These are phyloP conservation scores for Setophaga coronata DNA, from an alignment of 2,113 vertebrate species.

Conservation along the genomic window DNA sequence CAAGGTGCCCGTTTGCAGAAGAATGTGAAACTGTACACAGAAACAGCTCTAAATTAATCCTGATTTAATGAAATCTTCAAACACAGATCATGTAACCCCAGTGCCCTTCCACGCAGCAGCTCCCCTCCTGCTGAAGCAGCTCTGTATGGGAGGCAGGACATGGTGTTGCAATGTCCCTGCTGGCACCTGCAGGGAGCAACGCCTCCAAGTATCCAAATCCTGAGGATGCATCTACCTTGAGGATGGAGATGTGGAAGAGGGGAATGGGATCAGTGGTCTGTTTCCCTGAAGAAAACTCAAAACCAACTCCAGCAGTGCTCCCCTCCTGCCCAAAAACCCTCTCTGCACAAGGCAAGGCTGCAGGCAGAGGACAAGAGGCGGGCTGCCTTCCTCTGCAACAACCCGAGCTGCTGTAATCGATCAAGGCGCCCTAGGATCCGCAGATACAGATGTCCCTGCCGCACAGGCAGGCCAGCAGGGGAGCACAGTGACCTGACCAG, in stretches of 20 bases:
- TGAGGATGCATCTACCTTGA: background rate
- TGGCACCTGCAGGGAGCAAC: background rate
- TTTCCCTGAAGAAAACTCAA: background rate
- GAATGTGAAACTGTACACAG: background rate
- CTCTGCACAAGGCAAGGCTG: fast-evolving
- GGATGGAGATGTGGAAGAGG: background rate
- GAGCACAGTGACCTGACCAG: background rate
- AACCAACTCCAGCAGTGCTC: background rate
- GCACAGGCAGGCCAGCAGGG: background rate
- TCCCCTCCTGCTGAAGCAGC: background rate
- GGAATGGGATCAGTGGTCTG: background rate
- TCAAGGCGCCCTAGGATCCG: background rate
- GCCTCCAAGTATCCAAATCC: background rate
- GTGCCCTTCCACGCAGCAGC: fast-evolving
- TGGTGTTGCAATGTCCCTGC: background rate
- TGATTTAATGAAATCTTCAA: background rate
- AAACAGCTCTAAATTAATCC: background rate
- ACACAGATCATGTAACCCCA: fast-evolving
- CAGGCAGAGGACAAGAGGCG: background rate
- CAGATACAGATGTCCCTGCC: background rate
- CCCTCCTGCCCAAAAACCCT: background rate
- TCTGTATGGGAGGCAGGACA: background rate
- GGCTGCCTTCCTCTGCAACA: background rate
- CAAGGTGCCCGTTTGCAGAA: background rate
- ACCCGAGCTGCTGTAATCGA: background rate